Evolutionary conservation across 92 coral and sea anemone species (phyloP).

Genomic region (Zoanthus gigantus): DNA sequence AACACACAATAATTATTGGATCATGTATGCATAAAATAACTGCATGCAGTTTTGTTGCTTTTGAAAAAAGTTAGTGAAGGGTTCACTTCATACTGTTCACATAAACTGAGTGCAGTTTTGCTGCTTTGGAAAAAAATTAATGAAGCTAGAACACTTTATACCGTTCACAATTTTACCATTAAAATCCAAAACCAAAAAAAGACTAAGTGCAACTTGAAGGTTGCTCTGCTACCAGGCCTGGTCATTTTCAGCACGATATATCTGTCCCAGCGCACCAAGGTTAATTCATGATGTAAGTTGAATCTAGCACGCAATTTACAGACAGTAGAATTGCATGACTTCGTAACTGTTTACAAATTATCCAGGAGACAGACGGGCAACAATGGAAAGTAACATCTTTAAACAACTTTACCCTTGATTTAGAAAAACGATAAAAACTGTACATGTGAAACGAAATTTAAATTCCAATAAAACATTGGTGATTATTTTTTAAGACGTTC

Average conservation of each 20-base stretch:
- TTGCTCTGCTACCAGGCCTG: not conserved
- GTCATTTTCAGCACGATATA: not conserved
- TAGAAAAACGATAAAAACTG: not conserved
- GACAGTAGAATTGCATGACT: conserved; percentile 30
- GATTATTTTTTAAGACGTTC: not conserved
- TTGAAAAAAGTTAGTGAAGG: too few relatives aligned
- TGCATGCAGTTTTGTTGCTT: too few relatives aligned
- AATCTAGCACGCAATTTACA: not conserved
- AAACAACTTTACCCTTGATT: conserved; percentile 17
- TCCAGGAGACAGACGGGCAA: conserved; percentile 20
- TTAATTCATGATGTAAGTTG: not conserved
- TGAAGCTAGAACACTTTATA: too few relatives aligned
- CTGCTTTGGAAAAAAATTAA: too few relatives aligned
- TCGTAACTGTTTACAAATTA: conserved; percentile 29
- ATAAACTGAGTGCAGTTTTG: too few relatives aligned
- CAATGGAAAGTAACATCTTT: conserved; percentile 25
- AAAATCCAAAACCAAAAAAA: too few relatives aligned
- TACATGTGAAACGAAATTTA: not conserved
- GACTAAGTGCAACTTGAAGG: too few relatives aligned
- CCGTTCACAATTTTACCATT: too few relatives aligned
- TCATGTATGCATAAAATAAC: too few relatives aligned
- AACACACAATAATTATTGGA: too few relatives aligned
- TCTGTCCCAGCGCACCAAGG: not conserved
- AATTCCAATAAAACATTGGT: not conserved
- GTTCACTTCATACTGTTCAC: too few relatives aligned